A percentile compares a stretch with the other conserved stretches of the same genome.
phyloP scores from a whole-genome alignment of 2,888 invertebrate genomes.

The Andrena dorsata region DNA sequence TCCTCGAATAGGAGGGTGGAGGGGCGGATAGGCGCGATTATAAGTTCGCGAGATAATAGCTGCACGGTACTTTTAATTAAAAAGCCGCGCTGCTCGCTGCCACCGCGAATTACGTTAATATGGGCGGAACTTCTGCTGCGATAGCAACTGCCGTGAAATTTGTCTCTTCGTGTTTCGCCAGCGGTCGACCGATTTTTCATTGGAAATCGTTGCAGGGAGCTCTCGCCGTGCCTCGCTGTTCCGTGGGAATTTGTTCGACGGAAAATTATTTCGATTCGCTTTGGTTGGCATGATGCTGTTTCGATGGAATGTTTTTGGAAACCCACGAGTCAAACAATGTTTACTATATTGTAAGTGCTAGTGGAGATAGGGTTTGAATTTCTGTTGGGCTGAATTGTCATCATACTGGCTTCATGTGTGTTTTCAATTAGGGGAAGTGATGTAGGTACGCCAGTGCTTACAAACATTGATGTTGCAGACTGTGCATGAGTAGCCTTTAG shows the following conservation, averaged over 20 bases:
- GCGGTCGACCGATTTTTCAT: neutral
- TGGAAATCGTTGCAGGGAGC: neutral
- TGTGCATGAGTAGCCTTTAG: too few relatives aligned
- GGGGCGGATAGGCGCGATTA: conserved; percentile 73
- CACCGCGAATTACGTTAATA: conserved; percentile 77
- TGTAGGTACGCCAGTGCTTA: too few relatives aligned
- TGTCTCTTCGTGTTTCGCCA: conserved; percentile 12
- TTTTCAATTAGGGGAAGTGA: too few relatives aligned
- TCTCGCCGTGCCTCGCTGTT: neutral
- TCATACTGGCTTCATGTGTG: too few relatives aligned
- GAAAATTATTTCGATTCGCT: neutral
- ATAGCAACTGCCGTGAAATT: conserved; percentile 48
- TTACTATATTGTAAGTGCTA: too few relatives aligned
- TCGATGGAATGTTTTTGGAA: too few relatives aligned
- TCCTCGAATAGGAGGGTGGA: conserved; percentile 30
- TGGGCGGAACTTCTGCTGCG: conserved; percentile 46
- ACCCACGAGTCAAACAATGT: too few relatives aligned
- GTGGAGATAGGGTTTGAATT: too few relatives aligned
- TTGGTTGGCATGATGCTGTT: neutral
- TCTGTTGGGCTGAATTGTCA: too few relatives aligned
- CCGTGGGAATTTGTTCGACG: neutral
- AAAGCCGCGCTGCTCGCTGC: conserved; percentile 72
- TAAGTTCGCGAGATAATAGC: conserved; percentile 80
- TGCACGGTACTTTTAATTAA: conserved; percentile 80
- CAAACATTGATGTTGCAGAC: too few relatives aligned